A percentile compares a stretch with the other conserved stretches of the same genome.
phyloP scores from a whole-genome alignment of 2,113 vertebrate genomes.

The Bos taurus region DNA sequence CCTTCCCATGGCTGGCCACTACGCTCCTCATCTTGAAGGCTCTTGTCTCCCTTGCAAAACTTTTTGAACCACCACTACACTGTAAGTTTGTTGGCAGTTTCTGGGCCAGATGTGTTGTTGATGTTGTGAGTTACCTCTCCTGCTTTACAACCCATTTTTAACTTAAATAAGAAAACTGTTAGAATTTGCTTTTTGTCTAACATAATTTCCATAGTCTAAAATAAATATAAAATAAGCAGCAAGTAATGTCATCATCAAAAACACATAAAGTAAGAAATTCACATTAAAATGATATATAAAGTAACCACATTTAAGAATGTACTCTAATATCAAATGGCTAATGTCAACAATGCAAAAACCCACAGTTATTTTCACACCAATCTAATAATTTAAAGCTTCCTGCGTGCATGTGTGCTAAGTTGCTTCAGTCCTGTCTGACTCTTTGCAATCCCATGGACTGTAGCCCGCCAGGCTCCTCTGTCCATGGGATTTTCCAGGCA shows the following conservation, averaged over 20 bases:
- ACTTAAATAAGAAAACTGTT: not conserved
- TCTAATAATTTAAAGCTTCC: not conserved
- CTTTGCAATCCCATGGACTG: not conserved
- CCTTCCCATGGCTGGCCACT: not conserved
- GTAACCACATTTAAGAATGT: not conserved
- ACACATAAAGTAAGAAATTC: not conserved
- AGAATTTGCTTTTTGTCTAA: not conserved
- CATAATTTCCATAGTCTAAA: not conserved
- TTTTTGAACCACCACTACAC: not conserved
- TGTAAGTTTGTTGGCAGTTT: not conserved
- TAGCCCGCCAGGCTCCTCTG: not conserved
- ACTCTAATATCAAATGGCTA: not conserved
- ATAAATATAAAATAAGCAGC: not conserved
- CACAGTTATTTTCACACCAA: not conserved
- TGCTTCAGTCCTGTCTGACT: not conserved
- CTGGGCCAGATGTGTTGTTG: not conserved
- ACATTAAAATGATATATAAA: not conserved
- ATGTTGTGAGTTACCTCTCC: not conserved
- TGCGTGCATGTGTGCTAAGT: not conserved
- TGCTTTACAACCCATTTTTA: not conserved
- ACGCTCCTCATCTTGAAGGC: not conserved
- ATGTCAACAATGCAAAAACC: not conserved
- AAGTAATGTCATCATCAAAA: not conserved
- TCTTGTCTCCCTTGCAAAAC: not conserved
- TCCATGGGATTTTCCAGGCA: not conserved